Evolutionary conservation across 2,797 vertebrate genomes (phyloP).

Genomic region (Gouania willdenowi): DNA sequence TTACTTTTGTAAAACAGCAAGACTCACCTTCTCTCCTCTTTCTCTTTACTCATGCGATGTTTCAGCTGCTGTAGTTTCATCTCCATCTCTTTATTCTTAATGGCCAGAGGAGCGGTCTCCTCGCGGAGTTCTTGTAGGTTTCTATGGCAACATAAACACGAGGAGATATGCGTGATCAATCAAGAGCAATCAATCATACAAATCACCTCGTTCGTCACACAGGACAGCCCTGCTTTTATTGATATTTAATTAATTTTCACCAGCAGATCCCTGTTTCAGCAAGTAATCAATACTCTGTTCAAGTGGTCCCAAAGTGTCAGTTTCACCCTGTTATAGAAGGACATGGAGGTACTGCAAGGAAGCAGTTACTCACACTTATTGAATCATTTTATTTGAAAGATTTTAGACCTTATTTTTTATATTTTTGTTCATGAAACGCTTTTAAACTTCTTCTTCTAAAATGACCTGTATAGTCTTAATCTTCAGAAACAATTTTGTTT

Average conservation of each 20-base stretch:
- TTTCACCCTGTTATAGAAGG: too few relatives aligned
- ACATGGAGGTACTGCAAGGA: too few relatives aligned
- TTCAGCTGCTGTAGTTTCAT: conserved; percentile 80
- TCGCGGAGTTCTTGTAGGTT: conserved; percentile 75
- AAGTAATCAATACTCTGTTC: conserved; percentile 57
- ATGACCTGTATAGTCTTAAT: too few relatives aligned
- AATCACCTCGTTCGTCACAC: conserved; percentile 45
- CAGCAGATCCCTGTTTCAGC: conserved; percentile 31
- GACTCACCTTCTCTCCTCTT: conserved; percentile 82
- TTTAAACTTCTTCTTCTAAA: too few relatives aligned
- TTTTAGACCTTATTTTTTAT: too few relatives aligned
- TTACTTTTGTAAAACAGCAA: neutral
- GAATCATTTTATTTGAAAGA: too few relatives aligned
- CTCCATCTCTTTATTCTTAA: conserved; percentile 83
- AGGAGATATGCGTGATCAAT: conserved; percentile 37
- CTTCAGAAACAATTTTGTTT: too few relatives aligned
- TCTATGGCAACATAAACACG: conserved; percentile 62
- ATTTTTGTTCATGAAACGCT: too few relatives aligned
- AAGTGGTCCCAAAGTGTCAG: conserved; percentile 66
- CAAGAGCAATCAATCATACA: conserved; percentile 54
- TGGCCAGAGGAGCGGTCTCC: conserved; percentile 78
- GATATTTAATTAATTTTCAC: conserved; percentile 52
- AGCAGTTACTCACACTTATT: too few relatives aligned
- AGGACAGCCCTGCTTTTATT: conserved; percentile 37
- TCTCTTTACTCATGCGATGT: conserved; percentile 80